Conservation (phyloP, 2,888 invertebrate species). For the Sisyra nigra region DNA sequence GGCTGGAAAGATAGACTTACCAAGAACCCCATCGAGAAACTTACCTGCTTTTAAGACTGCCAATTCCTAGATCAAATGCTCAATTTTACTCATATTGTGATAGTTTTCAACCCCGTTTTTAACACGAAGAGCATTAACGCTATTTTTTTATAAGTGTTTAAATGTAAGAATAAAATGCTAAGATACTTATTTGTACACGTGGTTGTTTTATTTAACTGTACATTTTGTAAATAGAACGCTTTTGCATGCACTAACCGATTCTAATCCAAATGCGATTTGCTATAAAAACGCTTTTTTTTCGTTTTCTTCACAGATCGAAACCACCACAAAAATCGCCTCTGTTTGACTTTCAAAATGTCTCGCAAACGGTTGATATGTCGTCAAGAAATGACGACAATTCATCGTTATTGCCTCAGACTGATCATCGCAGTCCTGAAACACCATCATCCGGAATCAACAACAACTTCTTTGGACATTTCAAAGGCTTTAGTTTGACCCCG, state of each 20-base stretch:
- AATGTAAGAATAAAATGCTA: too few species aligned
- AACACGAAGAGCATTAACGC: too few species aligned
- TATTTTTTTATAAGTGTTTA: too few species aligned
- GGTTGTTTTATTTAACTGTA: too few species aligned
- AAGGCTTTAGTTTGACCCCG: slow-evolving; percentile 66
- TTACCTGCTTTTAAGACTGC: too few species aligned
- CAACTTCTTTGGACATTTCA: slow-evolving; percentile 73
- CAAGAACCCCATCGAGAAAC: too few species aligned
- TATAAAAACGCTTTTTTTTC: slow-evolving; percentile 1
- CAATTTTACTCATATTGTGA: too few species aligned
- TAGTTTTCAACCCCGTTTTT: too few species aligned
- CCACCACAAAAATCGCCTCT: slow-evolving; percentile 24
- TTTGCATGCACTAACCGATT: slow-evolving; percentile 3
- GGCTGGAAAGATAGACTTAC: too few species aligned
- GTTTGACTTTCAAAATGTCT: slow-evolving; percentile 24
- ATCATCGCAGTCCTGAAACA: slow-evolving; percentile 29
- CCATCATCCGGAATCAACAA: slow-evolving; percentile 30
- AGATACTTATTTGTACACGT: too few species aligned
- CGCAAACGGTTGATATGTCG: slow-evolving; percentile 30
- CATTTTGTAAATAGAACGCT: neutral
- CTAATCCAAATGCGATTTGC: neutral
- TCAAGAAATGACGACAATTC: slow-evolving; percentile 53
- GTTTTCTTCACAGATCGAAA: slow-evolving; percentile 21
- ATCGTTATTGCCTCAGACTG: slow-evolving; percentile 41
- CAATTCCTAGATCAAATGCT: too few species aligned